phyloP scores from a whole-genome alignment of 2,797 vertebrate species.

The Nyctalus aviator region DNA sequence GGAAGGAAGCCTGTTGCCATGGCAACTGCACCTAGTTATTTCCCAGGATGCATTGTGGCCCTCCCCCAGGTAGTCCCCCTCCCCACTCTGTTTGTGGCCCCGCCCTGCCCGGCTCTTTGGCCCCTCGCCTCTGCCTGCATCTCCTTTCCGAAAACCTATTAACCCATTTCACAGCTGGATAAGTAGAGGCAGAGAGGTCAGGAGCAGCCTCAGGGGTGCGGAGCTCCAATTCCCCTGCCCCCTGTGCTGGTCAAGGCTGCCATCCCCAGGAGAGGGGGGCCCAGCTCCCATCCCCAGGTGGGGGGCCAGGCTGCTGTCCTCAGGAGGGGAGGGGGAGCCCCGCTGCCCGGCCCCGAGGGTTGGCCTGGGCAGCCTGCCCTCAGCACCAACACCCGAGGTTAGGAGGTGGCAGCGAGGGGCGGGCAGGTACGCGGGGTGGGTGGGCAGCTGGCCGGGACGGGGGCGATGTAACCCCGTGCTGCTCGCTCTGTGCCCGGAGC shows the following conservation, averaged over 20 bases:
- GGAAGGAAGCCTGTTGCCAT: rapidly evolving
- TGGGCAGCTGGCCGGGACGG: no score
- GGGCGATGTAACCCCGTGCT: no score
- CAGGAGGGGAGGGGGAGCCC: neutral
- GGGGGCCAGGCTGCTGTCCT: no score
- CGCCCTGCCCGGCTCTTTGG: neutral
- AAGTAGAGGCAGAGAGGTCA: neutral
- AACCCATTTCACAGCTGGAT: neutral
- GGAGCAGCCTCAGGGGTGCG: neutral
- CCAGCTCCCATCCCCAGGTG: neutral
- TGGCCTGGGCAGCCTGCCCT: neutral
- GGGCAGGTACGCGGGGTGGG: no score
- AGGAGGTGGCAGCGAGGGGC: no score
- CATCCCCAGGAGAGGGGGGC: neutral
- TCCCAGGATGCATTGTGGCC: no score
- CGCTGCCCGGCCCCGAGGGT: neutral
- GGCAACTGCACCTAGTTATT: neutral
- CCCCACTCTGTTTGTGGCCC: neutral
- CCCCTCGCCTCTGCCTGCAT: neutral
- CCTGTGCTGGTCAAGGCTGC: neutral
- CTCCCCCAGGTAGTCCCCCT: no score
- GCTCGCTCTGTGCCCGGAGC: no score
- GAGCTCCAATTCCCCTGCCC: neutral
- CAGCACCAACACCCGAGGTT: no score
- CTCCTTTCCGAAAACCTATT: neutral